Evolutionary conservation across 1,140 invertebrate species (phyloP), one percentile per base, ranked within the genome.

Genomic region (Pseudomyrmex pallidus): DNA sequence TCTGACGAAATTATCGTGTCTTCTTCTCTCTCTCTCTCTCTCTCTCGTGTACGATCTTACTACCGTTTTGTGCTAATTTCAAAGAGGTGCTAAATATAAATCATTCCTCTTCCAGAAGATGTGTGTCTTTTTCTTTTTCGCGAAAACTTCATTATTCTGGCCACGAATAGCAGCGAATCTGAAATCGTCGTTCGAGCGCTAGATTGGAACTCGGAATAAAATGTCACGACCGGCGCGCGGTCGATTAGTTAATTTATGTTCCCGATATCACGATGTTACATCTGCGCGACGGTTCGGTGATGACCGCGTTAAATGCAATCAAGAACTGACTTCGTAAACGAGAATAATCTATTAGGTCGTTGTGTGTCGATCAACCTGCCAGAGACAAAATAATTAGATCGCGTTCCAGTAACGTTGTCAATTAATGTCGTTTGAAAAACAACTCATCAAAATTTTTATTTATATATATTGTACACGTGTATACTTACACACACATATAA

Each of bases 191-290:
- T 56, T 44, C 12, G 25, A 78, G 10, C 35, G 25, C 20, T 50
- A 48, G 46, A 83, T 83, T 68, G 54, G 54, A 77, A 83, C 73
- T 72, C 46, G 46, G 61, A 68, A n/a, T n/a, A n/a, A 74, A 88
- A 77, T 70, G 76, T 80, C 68, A 70, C 70, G 56, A 84, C 50
- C 2, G 61, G 63, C 54, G 56, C n/a, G 63, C 62, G 7, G 35
- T 80, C 70, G 84, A 90, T 88, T 86, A 86, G 78, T 83, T 88
- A 86, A 90, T 90, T 90, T 88, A 90, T 89, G 80, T 90, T 90
- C 57, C 72, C 61, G 68, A 50, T 56, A 85, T 89, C 85, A 74
- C 76, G 12, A 64, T 35, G 61, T 88, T 78, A 85, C 56, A 12
- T 85, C 56, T 48, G 48, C 63, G 61, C 63, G 61, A 64, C 17